Conservation (phyloP, 2,888 invertebrate species). For the Unio pictorum region DNA sequence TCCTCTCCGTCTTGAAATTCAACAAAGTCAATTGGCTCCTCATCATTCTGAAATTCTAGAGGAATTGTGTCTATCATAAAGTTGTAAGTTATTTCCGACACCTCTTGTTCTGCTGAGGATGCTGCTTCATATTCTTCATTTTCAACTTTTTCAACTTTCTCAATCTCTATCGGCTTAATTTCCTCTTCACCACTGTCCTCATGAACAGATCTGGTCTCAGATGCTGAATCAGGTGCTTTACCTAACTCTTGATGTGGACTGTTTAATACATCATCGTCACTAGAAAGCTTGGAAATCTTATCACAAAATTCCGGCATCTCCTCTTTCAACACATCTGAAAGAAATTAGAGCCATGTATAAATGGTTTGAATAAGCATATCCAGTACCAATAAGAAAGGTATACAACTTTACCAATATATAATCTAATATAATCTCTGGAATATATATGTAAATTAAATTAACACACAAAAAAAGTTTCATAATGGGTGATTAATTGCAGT, state of each 20-base stretch:
- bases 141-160: neutral
- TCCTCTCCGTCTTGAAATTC: conserved; percentile 6
- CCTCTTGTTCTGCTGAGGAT: conserved; percentile 15
- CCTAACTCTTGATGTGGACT: neutral
- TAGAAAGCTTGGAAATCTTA: conserved; percentile 19
- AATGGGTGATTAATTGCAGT: no score
- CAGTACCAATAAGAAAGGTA: neutral
- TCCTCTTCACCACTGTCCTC: neutral
- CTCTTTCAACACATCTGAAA: conserved; percentile 29
- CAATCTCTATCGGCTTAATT: conserved; percentile 1
- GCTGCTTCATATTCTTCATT: no score
- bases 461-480: no score
- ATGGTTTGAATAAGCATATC: neutral
- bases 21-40: conserved; percentile 29
- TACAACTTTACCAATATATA: neutral
- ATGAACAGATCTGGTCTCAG: neutral
- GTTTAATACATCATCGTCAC: neutral
- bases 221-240: no score
- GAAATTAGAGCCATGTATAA: neutral
- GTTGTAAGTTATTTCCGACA: conserved; percentile 47
- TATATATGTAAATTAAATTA: no score
- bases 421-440: neutral
- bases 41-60: conserved; percentile 33
- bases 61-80: conserved; percentile 43
- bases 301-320: conserved; percentile 35